These are phyloP conservation scores for Grammomys surdaster DNA, from an alignment of 2,113 vertebrate genomes.

Conservation along the genomic window DNA sequence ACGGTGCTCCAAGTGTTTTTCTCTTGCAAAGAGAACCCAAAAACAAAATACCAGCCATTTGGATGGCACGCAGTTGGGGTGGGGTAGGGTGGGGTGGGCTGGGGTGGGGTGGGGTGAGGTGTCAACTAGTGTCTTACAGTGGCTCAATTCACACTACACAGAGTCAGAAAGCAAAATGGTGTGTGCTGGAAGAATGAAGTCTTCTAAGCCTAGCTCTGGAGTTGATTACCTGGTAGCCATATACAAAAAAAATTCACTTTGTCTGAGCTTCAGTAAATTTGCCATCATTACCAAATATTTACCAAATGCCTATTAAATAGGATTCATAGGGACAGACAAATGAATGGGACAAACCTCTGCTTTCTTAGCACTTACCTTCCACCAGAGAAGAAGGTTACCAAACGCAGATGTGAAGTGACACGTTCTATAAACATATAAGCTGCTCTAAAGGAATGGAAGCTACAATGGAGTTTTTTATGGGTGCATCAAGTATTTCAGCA, in stretches of 20 bases:
- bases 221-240: background rate
- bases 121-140: background rate
- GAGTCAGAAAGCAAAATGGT: background rate
- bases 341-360: background rate
- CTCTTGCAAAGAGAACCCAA: slow-evolving; percentile 25
- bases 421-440: background rate
- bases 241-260: background rate
- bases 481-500: background rate
- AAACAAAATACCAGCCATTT: background rate
- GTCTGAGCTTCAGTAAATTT: background rate
- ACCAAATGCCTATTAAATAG: background rate
- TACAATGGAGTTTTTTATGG: background rate
- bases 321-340: background rate
- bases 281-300: slow-evolving; percentile 3
- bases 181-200: background rate
- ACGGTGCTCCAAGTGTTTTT: background rate
- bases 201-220: background rate
- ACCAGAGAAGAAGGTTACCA: background rate
- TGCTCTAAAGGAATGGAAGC: background rate
- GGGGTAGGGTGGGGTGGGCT: background rate
- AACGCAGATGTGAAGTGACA: background rate
- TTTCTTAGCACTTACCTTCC: background rate
- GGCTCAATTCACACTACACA: background rate
- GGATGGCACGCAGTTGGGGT: background rate
- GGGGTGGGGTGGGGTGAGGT: background rate